Evolutionary conservation across 2,888 invertebrate species (phyloP), one percentile per base, ranked within the genome.

Genomic region (Ectemnius continuus): DNA sequence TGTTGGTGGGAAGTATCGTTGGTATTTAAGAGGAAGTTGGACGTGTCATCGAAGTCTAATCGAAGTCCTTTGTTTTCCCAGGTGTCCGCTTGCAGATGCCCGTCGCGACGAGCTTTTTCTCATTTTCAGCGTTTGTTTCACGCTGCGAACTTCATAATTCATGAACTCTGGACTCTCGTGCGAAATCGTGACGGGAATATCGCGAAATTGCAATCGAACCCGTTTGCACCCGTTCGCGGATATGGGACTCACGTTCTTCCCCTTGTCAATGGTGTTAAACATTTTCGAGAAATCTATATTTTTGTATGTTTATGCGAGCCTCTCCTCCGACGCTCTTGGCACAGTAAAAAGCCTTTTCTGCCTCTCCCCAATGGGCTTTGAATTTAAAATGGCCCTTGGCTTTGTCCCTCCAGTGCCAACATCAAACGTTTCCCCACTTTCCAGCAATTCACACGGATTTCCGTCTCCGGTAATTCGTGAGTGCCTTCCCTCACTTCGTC

Each of bases 371-470:
- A 52, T 52, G 16, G 52, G 14, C 52, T 11, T 52, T 52, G 52
- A 52, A 52, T 52, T 52, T 52, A 52, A 52, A 52, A 52, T 14
- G 52, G 52, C 16, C 14, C 52, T 52, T 52, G 52, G 52, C 52
- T 52, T 52, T 52, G 52, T 52, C 52, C 16, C n/a, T 16, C 2
- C 6, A 14, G 52, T 14, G 56, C 64, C 52, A 61, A n/a, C 61
- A 61, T 68, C 75, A 61, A 68, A 72, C 61, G 46, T 72, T 75
- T 76, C 63, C 67, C 62, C 48, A 16, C 60, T 70, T 74, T 58
- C 67, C 64, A 62, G n/a, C 46, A 73, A 74, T 74, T 74, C 67
- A 28, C 73, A 47, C 56, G n/a, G 52, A 52, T 52, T 52, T 52
- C 16, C 52, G n/a, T 52, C 52, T 52, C 52, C 16, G n/a, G 16